A percentile compares a stretch with the other conserved stretches of the same genome.
Evolutionary conservation across 2,888 invertebrate genomes (phyloP).

Genomic region (Melangyna quadrimaculata): DNA sequence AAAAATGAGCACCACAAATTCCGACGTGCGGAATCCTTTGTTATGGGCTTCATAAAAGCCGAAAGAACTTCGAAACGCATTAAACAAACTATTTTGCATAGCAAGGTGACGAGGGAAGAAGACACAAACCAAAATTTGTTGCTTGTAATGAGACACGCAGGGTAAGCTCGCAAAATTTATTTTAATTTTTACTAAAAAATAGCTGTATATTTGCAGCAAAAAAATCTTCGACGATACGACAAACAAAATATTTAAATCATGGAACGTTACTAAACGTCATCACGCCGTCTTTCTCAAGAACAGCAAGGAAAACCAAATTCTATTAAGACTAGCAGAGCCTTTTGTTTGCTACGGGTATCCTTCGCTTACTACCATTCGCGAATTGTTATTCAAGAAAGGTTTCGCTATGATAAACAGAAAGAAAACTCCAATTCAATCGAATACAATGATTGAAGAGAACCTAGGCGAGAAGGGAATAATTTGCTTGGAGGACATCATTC

Average conservation of each 20-base stretch:
- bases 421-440: constrained; percentile 80
- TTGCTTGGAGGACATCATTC: constrained; percentile 81
- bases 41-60: constrained; percentile 79
- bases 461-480: constrained; percentile 80
- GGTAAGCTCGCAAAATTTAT: constrained; percentile 57
- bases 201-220: constrained; percentile 73
- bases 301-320: constrained; percentile 78
- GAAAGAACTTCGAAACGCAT: constrained; percentile 79
- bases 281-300: constrained; percentile 79
- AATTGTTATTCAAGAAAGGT: constrained; percentile 80
- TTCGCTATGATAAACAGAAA: constrained; percentile 78
- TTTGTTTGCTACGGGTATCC: constrained; percentile 80
- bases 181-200: not conserved
- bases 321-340: constrained; percentile 80
- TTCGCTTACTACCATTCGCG: constrained; percentile 78
- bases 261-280: constrained; percentile 76
- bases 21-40: constrained; percentile 80
- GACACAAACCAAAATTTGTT: constrained; percentile 77
- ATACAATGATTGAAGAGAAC: constrained; percentile 80
- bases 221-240: constrained; percentile 79
- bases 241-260: constrained; percentile 76
- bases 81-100: constrained; percentile 75
- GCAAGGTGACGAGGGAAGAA: constrained; percentile 74
- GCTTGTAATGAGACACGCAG: constrained; percentile 79
- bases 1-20: constrained; percentile 77